Conservation (phyloP, 2,113 vertebrate genomes). For the Chloropsis cyanopogon region DNA sequence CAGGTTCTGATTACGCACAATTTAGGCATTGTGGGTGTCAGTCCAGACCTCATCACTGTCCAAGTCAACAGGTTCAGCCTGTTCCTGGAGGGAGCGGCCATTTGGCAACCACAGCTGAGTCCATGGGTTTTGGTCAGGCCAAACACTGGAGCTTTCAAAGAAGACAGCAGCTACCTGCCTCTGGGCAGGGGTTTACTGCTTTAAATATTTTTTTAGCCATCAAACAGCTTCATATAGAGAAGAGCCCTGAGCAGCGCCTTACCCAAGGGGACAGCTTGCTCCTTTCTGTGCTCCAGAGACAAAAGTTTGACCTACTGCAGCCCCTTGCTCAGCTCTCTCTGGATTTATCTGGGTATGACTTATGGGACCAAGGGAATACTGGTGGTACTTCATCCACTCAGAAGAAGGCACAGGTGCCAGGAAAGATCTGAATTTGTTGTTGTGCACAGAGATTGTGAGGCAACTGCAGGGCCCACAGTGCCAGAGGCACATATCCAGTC, state of each 20-base stretch:
- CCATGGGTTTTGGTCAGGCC: background rate
- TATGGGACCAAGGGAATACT: background rate
- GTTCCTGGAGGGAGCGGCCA: background rate
- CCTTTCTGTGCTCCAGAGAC: background rate
- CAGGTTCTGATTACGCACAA: background rate
- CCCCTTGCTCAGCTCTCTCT: background rate
- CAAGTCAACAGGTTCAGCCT: background rate
- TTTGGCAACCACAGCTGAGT: background rate
- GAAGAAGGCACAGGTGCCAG: background rate
- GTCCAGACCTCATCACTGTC: background rate
- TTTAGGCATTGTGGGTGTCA: background rate
- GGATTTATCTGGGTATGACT: background rate
- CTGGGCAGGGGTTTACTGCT: background rate
- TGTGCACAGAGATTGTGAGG: background rate
- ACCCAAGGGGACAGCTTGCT: background rate
- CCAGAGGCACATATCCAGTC: background rate
- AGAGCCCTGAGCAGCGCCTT: background rate
- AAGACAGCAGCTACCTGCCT: background rate
- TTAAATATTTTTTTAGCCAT: background rate
- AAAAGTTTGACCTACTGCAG: background rate
- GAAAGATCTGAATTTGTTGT: background rate
- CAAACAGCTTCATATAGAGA: background rate
- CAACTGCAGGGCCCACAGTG: rapidly evolving
- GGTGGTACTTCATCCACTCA: background rate
- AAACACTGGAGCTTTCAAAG: background rate